A percentile compares a stretch with the other conserved stretches of the same genome.
phyloP scores from a whole-genome alignment of 2,888 invertebrate species.

The Andrena haemorrhoa region DNA sequence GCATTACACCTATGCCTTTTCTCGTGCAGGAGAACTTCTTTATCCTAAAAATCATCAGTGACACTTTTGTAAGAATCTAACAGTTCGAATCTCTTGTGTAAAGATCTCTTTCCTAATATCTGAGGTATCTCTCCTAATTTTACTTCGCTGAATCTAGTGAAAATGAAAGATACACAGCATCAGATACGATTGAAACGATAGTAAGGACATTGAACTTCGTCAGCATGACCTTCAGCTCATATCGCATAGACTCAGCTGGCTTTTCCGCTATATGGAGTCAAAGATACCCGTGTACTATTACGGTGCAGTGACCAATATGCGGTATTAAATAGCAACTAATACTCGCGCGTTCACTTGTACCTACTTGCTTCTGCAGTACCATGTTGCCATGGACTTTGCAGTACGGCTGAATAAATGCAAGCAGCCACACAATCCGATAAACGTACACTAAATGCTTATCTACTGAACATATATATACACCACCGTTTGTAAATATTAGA shows the following conservation, averaged over 20 bases:
- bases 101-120: too few relatives aligned
- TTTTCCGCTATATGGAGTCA: conserved; percentile 52
- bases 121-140: too few relatives aligned
- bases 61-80: too few relatives aligned
- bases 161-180: conserved; percentile 1
- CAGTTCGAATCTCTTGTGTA: too few relatives aligned
- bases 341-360: background rate
- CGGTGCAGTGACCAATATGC: conserved; percentile 22
- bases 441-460: background rate
- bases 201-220: conserved; percentile 71
- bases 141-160: too few relatives aligned
- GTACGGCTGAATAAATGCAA: conserved; percentile 4
- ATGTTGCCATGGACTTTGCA: too few relatives aligned
- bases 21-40: too few relatives aligned
- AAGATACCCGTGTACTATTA: conserved; percentile 17
- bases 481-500: too few relatives aligned
- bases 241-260: conserved; percentile 69
- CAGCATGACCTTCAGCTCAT: conserved; percentile 71
- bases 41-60: too few relatives aligned
- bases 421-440: conserved; percentile 4
- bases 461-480: too few relatives aligned
- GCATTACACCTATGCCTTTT: too few relatives aligned
- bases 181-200: conserved; percentile 20
- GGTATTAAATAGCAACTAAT: conserved; percentile 17
- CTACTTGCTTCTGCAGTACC: background rate